Evolutionary conservation across 2,113 vertebrate species (phyloP).

Genomic region (Thryonomys swinderianus): DNA sequence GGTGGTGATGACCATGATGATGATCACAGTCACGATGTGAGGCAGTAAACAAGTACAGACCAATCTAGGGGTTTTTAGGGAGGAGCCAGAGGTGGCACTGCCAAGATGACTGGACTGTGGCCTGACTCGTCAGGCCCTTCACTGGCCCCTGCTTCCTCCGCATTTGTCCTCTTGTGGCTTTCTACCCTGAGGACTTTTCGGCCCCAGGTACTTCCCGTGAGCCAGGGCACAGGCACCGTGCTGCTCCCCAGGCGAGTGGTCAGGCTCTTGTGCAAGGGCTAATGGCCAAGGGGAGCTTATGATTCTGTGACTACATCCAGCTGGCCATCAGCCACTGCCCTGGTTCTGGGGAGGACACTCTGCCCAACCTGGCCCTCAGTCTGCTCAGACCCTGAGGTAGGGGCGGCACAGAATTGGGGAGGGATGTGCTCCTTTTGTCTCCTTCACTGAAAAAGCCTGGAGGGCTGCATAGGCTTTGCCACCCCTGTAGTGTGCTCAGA

Average conservation of each 20-base stretch:
- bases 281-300: not conserved
- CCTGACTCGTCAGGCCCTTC: not conserved
- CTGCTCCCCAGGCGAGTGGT: not conserved
- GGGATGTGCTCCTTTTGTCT: not conserved
- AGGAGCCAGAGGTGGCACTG: not conserved
- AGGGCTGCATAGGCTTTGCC: too few species aligned
- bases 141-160: not conserved
- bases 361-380: not conserved
- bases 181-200: not conserved
- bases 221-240: rapidly evolving
- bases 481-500: not conserved
- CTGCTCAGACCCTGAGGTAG: not conserved
- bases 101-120: not conserved
- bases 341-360: not conserved
- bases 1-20: not conserved
- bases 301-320: not conserved
- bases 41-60: not conserved
- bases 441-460: not conserved
- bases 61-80: not conserved
- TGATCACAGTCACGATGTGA: not conserved
- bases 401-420: not conserved
- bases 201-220: not conserved
- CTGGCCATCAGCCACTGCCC: not conserved
- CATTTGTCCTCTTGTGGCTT: not conserved
- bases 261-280: not conserved